phyloP scores from a whole-genome alignment of 2,797 vertebrate genomes.

The Sphenopsis melanotis region DNA sequence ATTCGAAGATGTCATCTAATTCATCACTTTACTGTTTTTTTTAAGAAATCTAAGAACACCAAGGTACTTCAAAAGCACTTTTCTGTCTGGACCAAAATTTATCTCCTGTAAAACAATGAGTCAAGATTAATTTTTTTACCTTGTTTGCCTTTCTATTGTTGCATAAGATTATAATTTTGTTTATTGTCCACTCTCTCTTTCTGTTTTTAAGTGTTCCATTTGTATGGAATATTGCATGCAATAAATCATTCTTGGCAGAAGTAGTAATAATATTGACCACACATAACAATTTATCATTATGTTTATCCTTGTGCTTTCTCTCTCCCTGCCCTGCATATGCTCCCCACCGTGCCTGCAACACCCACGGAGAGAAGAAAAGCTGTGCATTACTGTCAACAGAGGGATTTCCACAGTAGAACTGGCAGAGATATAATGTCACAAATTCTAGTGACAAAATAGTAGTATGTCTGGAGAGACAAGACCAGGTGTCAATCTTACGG shows the following conservation, averaged over 20 bases:
- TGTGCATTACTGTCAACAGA: neutral
- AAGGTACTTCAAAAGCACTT: neutral
- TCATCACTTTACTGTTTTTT: neutral
- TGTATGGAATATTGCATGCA: neutral
- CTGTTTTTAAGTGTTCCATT: neutral
- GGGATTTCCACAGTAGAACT: neutral
- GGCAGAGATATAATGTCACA: neutral
- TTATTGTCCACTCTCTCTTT: neutral
- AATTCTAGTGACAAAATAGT: neutral
- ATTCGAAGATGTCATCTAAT: neutral
- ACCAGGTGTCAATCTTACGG: rapidly evolving
- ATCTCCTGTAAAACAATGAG: neutral
- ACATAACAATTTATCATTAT: neutral
- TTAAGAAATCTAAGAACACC: neutral
- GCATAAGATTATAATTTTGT: neutral
- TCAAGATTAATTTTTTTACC: neutral
- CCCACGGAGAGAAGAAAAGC: neutral
- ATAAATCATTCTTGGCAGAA: slow-evolving; percentile 9
- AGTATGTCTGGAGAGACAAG: neutral
- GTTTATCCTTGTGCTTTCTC: neutral
- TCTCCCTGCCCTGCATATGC: neutral
- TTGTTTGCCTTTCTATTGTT: neutral
- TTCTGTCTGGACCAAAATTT: neutral
- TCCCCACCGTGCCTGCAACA: neutral
- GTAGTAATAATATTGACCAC: neutral